These are phyloP conservation scores for Petrolisthes manimaculis DNA, from an alignment of 2,888 invertebrate species.

Conservation along the genomic window DNA sequence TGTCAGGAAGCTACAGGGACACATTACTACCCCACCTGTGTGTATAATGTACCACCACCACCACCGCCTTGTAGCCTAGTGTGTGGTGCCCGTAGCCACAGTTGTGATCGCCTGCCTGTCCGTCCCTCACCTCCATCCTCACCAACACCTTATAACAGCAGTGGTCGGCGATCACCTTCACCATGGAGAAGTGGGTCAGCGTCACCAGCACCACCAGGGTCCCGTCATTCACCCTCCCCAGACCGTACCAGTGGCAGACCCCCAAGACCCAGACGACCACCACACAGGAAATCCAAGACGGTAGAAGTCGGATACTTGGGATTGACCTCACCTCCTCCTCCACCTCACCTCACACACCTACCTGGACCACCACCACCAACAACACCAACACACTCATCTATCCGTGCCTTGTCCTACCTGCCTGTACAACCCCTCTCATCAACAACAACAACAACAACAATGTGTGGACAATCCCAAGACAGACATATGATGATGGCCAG, in stretches of 20 bases:
- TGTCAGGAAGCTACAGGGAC: slow-evolving; percentile 18
- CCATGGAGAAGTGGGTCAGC: slow-evolving; percentile 42
- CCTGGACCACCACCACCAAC: neutral
- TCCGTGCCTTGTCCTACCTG: too few relatives aligned
- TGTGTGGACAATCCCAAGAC: neutral
- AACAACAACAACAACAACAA: neutral
- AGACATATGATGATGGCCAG: neutral
- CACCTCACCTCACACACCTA: neutral
- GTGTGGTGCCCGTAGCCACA: slow-evolving; percentile 32
- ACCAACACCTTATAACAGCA: neutral
- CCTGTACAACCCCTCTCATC: neutral
- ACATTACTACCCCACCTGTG: slow-evolving; percentile 23
- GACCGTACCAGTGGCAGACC: slow-evolving; percentile 43
- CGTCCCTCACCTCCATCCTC: slow-evolving; percentile 43
- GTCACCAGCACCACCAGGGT: slow-evolving; percentile 21
- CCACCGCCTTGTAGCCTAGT: slow-evolving; percentile 2
- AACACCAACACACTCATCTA: neutral
- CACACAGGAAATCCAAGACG: slow-evolving; percentile 47
- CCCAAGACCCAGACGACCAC: slow-evolving; percentile 48
- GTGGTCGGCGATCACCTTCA: slow-evolving; percentile 49
- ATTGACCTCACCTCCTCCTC: neutral
- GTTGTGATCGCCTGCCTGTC: slow-evolving; percentile 45
- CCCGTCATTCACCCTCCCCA: slow-evolving; percentile 40
- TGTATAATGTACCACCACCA: slow-evolving; percentile 22
- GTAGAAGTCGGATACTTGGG: slow-evolving; percentile 51